Evolutionary conservation across 2,797 vertebrate species (phyloP), one percentile per base, ranked within the genome.

Genomic region (Alfaro cultratus): DNA sequence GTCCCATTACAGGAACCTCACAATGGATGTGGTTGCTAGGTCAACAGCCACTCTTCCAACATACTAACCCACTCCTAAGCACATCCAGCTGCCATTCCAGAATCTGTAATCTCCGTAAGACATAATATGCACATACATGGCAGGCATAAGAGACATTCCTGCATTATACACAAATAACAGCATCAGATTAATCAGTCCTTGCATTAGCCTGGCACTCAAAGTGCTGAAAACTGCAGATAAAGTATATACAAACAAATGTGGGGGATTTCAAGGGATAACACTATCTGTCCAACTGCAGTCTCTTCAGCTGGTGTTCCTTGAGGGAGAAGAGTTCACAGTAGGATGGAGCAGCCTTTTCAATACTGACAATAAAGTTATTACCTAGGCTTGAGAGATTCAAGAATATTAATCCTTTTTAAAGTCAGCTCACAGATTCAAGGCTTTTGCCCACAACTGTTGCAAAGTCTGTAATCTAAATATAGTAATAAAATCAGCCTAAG

Each of bases 361-460:
- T 75, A 51, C 73, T 80, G 79, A 94, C 89, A 93, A 89, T 90
- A 90, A 71, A 91, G 76, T 92, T 92, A 87, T 88, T 91, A 86
- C 85, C 79, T 90, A 88, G 93, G 89, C 92, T 88, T 79, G 73
- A 72, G 70, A 88, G 91, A 93, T 91, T 91, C 81, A 74, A 85
- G 74, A 90, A 90, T 88, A 88, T 88, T 92, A 95, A 92, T 91
- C 86, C 84, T 85, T 79, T 82, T 75, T 79, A 78, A 80, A 87
- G 84, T 88, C 87, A 86, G 80, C 88, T 90, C 64, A 80, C 64
- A 82, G 87, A 86, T 84, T 73, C 79, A 68, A 60, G 75, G 84
- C 80, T 85, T 90, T 67, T 74, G 75, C 80, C 79, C 80, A 75
- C 77, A 86, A 90, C 82, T 77, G 77, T 39, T 53, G 80, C 36